Conservation (phyloP, 2,888 invertebrate species). For the Lepidochrysops patricia region DNA sequence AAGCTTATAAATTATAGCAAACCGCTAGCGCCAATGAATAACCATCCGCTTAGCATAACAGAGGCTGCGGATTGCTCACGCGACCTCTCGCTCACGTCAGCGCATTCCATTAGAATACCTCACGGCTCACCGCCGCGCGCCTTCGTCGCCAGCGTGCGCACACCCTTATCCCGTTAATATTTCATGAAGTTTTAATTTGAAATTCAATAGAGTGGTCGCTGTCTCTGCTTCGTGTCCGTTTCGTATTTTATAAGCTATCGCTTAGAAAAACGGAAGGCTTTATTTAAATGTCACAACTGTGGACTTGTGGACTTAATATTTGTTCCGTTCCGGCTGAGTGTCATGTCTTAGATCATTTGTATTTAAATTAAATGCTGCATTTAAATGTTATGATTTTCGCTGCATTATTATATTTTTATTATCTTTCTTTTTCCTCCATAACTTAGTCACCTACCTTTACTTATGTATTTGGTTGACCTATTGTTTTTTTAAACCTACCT, state of each 20-base stretch:
- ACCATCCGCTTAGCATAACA: constrained; percentile 48
- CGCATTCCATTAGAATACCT: constrained; percentile 52
- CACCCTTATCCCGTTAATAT: constrained; percentile 53
- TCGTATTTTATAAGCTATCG: constrained; percentile 21
- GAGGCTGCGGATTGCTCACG: constrained; percentile 39
- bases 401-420: no score
- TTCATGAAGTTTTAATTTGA: constrained; percentile 58
- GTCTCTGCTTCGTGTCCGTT: constrained; percentile 22
- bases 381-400: background rate
- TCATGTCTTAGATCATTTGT: background rate
- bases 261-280: constrained; percentile 17
- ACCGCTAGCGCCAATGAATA: constrained; percentile 32
- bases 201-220: constrained; percentile 37
- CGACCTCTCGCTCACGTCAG: constrained; percentile 49
- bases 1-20: constrained; percentile 23
- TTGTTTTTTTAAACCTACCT: no score
- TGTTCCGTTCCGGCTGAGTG: background rate
- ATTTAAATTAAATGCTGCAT: background rate
- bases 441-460: no score
- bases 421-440: no score
- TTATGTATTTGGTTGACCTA: no score
- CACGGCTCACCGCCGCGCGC: constrained; percentile 30
- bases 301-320: background rate
- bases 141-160: constrained; percentile 32
- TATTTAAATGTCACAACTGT: constrained; percentile 13